A percentile compares a stretch with the other conserved stretches of the same genome.
phyloP scores from a whole-genome alignment of 2,797 vertebrate genomes.

The Craterocephalus amniculus region DNA sequence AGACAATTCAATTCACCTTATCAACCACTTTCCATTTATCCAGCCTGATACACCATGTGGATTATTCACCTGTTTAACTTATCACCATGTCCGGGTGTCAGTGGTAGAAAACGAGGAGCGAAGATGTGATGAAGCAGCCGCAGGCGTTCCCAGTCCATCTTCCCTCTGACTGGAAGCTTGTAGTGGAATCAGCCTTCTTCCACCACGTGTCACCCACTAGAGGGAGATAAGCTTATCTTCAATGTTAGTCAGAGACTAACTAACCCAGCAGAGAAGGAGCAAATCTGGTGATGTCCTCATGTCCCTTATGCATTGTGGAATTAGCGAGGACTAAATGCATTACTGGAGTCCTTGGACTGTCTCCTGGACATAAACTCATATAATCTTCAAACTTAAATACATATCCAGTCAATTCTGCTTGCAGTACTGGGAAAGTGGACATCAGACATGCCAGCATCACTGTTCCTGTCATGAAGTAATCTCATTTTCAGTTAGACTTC shows the following conservation, averaged over 20 bases:
- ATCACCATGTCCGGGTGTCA: slow-evolving; percentile 27
- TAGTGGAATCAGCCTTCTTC: slow-evolving; percentile 38
- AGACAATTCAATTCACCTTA: slow-evolving; percentile 52
- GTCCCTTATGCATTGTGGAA: too few species aligned
- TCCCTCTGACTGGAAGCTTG: slow-evolving; percentile 23
- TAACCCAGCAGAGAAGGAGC: slow-evolving; percentile 7
- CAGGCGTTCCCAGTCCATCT: slow-evolving; percentile 11
- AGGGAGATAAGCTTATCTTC: slow-evolving; percentile 73
- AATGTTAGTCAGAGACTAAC: slow-evolving; percentile 45
- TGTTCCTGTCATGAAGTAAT: too few species aligned
- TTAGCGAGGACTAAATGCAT: too few species aligned
- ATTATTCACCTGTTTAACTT: slow-evolving; percentile 43
- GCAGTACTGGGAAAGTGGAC: background rate
- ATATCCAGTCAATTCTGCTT: too few species aligned
- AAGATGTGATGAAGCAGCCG: slow-evolving; percentile 10
- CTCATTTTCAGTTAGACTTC: too few species aligned
- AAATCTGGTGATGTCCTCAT: background rate
- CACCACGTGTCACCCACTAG: slow-evolving; percentile 72
- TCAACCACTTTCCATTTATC: slow-evolving; percentile 47
- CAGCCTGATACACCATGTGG: slow-evolving; percentile 40
- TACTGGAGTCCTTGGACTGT: too few species aligned
- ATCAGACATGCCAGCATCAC: background rate
- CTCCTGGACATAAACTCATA: background rate
- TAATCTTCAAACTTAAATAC: background rate
- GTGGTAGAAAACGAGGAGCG: background rate